Conservation (phyloP, 2,113 vertebrate genomes). For the Grallaria varia region DNA sequence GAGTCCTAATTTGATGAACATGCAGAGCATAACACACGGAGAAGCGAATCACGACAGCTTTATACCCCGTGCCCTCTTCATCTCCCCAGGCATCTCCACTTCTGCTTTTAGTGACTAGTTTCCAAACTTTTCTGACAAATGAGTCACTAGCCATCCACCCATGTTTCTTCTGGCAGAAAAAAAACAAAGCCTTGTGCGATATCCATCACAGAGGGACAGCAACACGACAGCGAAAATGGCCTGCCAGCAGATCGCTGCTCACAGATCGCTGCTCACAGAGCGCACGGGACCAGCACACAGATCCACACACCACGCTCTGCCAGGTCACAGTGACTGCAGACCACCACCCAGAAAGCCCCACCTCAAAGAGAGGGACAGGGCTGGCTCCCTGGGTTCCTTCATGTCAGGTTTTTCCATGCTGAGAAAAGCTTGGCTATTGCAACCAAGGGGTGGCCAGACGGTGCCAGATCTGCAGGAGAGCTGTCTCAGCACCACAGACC, state of each 20-base stretch:
- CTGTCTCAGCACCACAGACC: accelerated
- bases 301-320: not conserved
- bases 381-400: not conserved
- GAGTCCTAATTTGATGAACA: not conserved
- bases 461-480: not conserved
- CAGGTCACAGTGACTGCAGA: not conserved
- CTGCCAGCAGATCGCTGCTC: not conserved
- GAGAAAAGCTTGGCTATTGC: not conserved
- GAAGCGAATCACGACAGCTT: not conserved
- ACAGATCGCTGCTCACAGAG: not conserved
- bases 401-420: accelerated
- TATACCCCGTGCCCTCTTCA: not conserved
- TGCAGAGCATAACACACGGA: not conserved
- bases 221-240: not conserved
- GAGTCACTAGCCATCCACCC: not conserved
- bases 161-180: not conserved
- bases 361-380: not conserved
- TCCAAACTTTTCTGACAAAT: slow-evolving; percentile 19
- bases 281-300: accelerated
- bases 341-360: not conserved
- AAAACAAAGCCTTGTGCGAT: not conserved
- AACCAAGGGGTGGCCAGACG: not conserved
- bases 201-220: not conserved
- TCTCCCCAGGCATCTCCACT: not conserved
- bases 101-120: not conserved